Percentiles rank a stretch among this genome's conserved stretches.
These are phyloP conservation scores for Montipora capricornis DNA, from an alignment of 64 coral and sea anemone genomes.

Conservation along the genomic window DNA sequence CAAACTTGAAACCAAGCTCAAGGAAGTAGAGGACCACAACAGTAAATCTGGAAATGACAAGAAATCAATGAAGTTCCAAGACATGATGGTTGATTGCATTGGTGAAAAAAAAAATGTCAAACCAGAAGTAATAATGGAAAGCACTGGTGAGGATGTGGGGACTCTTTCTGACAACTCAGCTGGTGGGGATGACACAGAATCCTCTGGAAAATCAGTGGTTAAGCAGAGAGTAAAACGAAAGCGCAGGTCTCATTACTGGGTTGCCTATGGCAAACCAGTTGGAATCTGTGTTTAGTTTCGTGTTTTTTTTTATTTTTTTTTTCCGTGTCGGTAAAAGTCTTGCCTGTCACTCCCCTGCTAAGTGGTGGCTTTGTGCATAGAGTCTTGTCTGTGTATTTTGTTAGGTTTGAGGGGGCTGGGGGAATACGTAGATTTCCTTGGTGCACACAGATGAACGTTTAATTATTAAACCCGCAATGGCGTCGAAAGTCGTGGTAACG, in stretches of 20 bases:
- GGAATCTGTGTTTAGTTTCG: no score
- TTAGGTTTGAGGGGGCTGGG: no score
- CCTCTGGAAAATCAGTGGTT: neutral
- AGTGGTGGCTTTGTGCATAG: no score
- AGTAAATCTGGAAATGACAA: neutral
- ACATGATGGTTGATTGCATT: neutral
- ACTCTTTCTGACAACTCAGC: neutral
- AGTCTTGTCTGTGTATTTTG: no score
- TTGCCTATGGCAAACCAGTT: no score
- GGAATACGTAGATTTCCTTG: no score
- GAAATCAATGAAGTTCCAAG: conserved; percentile 13
- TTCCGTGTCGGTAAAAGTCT: no score
- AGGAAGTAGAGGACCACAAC: conserved; percentile 43
- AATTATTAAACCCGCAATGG: no score
- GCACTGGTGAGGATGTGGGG: neutral
- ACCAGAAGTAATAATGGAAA: conserved; percentile 7
- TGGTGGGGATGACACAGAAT: neutral
- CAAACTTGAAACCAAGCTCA: conserved; percentile 7
- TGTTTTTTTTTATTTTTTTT: no score
- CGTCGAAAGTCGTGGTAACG: no score
- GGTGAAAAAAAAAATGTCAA: neutral
- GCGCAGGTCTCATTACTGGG: neutral
- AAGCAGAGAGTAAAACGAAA: neutral
- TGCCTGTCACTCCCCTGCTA: no score
- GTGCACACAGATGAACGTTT: no score